Base-by-base conservation (phyloP, 1,140 invertebrate species). In the Zaprionus ornatus region DNA sequence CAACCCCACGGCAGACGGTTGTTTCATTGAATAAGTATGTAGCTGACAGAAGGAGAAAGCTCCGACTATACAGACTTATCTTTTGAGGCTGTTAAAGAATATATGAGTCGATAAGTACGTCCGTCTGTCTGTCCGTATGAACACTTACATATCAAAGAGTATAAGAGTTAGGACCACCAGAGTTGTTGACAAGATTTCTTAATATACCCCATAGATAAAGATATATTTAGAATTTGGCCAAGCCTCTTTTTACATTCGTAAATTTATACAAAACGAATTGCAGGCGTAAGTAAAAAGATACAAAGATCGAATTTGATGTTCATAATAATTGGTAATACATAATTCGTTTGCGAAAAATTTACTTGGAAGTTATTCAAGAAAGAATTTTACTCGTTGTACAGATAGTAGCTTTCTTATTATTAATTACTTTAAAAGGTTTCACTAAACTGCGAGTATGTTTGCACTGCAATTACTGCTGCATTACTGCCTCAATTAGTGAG, bases 401-500 rank as follows among this genome's bases (percentile, higher is more conserved):
- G 9, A 9, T 27, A 6, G 25, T 29, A 29, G 9, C 0, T 9
- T 9, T 29, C 1, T 29, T 9, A 3, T 29, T 57, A 1, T 66
- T 66, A 61, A 60, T 68, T 37, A 68, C 12, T 27, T 52, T 35
- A 15, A 61, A 61, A 61, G 9, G 1, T 15, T 57, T 12, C 10
- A 19, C 10, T 17, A 5, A 57, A 32, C 35, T 57, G 29, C 15
- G 2, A 2, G 15, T 12, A n/a, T 23, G 21, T 17, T 17, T 4
- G 52, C 52, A 23, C 19, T 57, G 40, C 57, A 68, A 74, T 74
- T 69, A 37, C 65, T 62, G 56, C 25, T 37, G 61, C 78, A 73
- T 71, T 72, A 61, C 72, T 67, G 74, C 69, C 65, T 61, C 78
- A 84, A 87, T 87, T 80, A 83, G 66, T 77, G 74, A 54, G 66